Evolutionary conservation across 1,140 invertebrate species (phyloP), one percentile per base, ranked within the genome.

Genomic region (Periplaneta americana): DNA sequence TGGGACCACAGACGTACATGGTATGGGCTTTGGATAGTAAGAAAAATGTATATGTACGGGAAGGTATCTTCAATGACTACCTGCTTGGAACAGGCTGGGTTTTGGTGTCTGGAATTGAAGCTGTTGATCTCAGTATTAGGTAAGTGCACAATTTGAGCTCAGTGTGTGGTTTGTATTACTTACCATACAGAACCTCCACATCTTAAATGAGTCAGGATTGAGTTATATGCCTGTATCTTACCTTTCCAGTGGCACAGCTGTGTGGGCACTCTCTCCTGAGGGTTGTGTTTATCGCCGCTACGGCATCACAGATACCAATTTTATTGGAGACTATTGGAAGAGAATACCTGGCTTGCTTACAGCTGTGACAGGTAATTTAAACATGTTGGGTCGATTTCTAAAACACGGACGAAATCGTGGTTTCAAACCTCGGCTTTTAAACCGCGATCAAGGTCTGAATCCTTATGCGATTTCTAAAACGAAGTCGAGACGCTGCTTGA

Each of bases 1-100:
- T 88, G 66, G 89, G 90, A 15, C 87, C 88, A n/a, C 84, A 88
- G 22, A 88, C 88, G 31, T 87, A 86, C 82, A 90, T 91, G 88
- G 91, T 92, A 57, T 92, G 91, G 91, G 91, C 89, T 2, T 82
- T 92, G 33, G 91, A 92, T 85, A 89, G 88, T 66, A 86, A 87
- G 32, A 85, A 86, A 36, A 88, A 89, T 83, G 87, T 91, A 9
- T 92, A 91, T 85, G 90, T 90, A 0, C 86, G 91, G 83, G 85
- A 88, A 83, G 90, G 88, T 18, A 88, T 92, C n/a, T 89, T 89
- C 82, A 87, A 88, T 39, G 87, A 88, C 66, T 87, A 90, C 84
- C 90, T 89, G 28, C 87, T 92, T 81, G 91, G 91, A 18, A 86
- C 86, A 57, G 86, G 87, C 22, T 92, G 91, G 91, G 86, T 89